Conservation (phyloP, 2,888 invertebrate species). For the Sacculina carcini region DNA sequence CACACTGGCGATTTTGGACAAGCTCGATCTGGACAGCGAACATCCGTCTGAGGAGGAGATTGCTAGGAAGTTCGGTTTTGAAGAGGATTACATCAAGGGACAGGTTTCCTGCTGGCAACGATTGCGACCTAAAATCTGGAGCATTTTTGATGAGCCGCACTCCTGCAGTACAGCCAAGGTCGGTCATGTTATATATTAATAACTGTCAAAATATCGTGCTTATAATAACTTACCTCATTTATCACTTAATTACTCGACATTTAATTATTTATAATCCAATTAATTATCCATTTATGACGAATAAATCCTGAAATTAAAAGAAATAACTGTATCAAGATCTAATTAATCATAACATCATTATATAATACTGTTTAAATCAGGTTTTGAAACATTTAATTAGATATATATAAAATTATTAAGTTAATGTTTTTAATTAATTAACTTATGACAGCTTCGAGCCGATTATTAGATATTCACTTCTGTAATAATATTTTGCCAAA, state of each 20-base stretch:
- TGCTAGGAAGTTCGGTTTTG: conserved; percentile 25
- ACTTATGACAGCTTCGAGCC: too few species aligned
- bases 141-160: conserved; percentile 27
- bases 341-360: too few species aligned
- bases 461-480: too few species aligned
- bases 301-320: too few species aligned
- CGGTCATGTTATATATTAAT: neutral
- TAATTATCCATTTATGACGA: too few species aligned
- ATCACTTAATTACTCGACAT: neutral
- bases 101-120: conserved; percentile 25
- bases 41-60: conserved; percentile 28
- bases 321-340: too few species aligned
- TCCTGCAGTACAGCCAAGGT: conserved; percentile 26
- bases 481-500: too few species aligned
- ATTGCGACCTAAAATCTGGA: conserved; percentile 26
- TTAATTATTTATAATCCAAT: neutral
- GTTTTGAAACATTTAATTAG: too few species aligned
- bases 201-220: neutral
- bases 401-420: too few species aligned
- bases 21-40: conserved; percentile 27
- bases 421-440: too few species aligned
- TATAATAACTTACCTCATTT: neutral
- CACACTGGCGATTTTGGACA: conserved; percentile 25
- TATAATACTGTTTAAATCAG: too few species aligned
- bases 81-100: conserved; percentile 23